Base-by-base conservation (phyloP, 2,113 vertebrate species). In the Alexandromys fortis region DNA sequence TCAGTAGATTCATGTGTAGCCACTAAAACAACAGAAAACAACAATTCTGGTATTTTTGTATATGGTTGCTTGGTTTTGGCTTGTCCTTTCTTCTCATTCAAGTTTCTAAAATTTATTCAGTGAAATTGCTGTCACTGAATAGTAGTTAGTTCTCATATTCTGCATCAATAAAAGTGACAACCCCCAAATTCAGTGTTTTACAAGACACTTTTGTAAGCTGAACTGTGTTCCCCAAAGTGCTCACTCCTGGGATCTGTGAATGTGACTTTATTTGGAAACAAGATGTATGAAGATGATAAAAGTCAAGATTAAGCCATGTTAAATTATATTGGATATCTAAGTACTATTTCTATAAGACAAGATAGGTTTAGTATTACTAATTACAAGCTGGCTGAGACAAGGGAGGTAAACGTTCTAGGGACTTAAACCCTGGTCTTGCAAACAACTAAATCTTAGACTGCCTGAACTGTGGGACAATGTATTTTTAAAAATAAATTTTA, bases 131-230 rank as follows among this genome's bases (percentile, higher is more conserved):
- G 19, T 55, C 19, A 13, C 42, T 87, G 13, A 83, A 14, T 42
- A 52, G 1, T 4, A 42, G 10, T 42, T 82, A 11, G 12, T 86
- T 89, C 45, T 28, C 68, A 86, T 81, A 3, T 77, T 83, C 89
- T 92, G 49, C 13, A 85, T 89, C 65, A 77, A 86, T 76, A 82
- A 73, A 67, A 88, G 12, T 95, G 21, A 67, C 49, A 94, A 89
- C 65, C 78, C 3, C 33, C 90, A 92, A 93, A 49, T 42, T 49
- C 1, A 47, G 7, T 68, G 6, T 65, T 70, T 93, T 78, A 63
- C 19, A 76, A 58, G 14, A 52, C 7, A 88, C 17, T 42, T 16
- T n/a, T 68, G 0, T 72, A 33, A 28, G 68, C 33, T 89, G 47
- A 90, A 81, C 2, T 89, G 11, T 76, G 8, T 75, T 79, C 67